phyloP scores from a whole-genome alignment of 2,888 invertebrate genomes.

The Pasiphila rectangulata region DNA sequence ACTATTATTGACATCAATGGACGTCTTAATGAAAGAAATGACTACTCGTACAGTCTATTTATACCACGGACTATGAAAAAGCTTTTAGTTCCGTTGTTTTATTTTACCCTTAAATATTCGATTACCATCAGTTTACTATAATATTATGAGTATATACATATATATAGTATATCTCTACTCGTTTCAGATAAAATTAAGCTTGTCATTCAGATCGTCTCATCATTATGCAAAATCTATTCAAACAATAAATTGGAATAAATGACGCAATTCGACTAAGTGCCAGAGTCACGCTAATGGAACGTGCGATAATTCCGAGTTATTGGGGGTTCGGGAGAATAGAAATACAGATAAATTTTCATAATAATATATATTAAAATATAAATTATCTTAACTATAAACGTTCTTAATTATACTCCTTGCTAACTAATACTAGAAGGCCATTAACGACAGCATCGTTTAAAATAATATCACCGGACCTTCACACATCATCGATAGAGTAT shows the following conservation, averaged over 20 bases:
- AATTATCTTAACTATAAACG: slow-evolving; percentile 64
- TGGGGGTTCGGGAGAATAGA: slow-evolving; percentile 30
- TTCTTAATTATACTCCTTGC: slow-evolving; percentile 54
- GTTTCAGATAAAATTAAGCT: slow-evolving; percentile 4
- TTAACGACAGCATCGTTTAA: slow-evolving; percentile 62
- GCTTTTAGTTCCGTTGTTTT: too few relatives aligned
- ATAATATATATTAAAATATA: slow-evolving; percentile 60
- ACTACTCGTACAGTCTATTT: too few relatives aligned
- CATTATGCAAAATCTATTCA: slow-evolving; percentile 21
- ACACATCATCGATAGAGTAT: slow-evolving; percentile 43
- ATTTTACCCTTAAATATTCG: too few relatives aligned
- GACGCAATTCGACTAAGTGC: slow-evolving; percentile 27
- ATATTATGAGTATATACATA: too few relatives aligned
- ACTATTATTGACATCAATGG: neutral
- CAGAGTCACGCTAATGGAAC: slow-evolving; percentile 19
- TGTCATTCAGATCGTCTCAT: slow-evolving; percentile 14
- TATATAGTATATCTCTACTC: neutral
- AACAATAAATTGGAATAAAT: slow-evolving; percentile 27
- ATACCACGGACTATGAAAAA: too few relatives aligned
- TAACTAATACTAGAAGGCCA: slow-evolving; percentile 73
- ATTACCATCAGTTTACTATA: too few relatives aligned
- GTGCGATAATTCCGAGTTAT: slow-evolving; percentile 11
- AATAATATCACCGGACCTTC: slow-evolving; percentile 65
- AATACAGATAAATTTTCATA: slow-evolving; percentile 43
- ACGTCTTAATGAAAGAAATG: neutral